Percentiles rank a stretch among this genome's conserved stretches.
Conservation (phyloP, 2,797 vertebrate species). For the Bucorvus abyssinicus region DNA sequence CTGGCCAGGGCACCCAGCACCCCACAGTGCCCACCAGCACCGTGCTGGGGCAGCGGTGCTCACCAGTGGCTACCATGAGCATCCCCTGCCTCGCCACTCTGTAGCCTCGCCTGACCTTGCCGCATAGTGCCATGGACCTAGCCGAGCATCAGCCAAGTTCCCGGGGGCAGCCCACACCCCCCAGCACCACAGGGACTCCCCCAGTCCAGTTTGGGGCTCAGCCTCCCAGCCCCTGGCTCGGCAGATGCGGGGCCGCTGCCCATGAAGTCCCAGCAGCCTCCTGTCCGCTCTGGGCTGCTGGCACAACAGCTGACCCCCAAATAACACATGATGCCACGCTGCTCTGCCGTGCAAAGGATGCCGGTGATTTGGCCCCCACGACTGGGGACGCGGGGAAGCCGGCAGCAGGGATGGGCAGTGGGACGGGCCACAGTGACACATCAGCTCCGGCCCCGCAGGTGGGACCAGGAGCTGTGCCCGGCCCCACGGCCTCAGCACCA, state of each 20-base stretch:
- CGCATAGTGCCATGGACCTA: rapidly evolving
- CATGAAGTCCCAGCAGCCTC: not conserved
- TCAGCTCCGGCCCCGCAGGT: not conserved
- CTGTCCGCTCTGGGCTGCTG: not conserved
- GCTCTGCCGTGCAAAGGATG: not conserved
- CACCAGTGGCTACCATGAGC: not conserved
- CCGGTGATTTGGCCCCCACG: rapidly evolving
- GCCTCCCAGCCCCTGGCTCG: not conserved
- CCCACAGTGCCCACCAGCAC: not conserved
- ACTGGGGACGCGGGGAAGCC: rapidly evolving
- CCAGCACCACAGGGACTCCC: not conserved
- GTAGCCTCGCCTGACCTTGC: not conserved
- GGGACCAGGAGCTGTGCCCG: rapidly evolving
- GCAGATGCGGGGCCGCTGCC: not conserved
- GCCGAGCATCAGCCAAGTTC: rapidly evolving
- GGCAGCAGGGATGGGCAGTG: not conserved
- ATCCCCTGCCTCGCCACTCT: not conserved
- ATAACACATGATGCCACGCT: rapidly evolving
- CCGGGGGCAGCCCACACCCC: not conserved
- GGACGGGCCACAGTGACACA: rapidly evolving
- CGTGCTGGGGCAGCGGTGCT: not conserved
- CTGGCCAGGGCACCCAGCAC: not conserved
- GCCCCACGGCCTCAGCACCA: not conserved
- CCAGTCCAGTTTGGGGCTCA: not conserved
- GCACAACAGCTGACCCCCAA: not conserved